A percentile compares a stretch with the other conserved stretches of the same genome.
phyloP scores from a whole-genome alignment of 2,888 invertebrate species.

The Netelia inedita region DNA sequence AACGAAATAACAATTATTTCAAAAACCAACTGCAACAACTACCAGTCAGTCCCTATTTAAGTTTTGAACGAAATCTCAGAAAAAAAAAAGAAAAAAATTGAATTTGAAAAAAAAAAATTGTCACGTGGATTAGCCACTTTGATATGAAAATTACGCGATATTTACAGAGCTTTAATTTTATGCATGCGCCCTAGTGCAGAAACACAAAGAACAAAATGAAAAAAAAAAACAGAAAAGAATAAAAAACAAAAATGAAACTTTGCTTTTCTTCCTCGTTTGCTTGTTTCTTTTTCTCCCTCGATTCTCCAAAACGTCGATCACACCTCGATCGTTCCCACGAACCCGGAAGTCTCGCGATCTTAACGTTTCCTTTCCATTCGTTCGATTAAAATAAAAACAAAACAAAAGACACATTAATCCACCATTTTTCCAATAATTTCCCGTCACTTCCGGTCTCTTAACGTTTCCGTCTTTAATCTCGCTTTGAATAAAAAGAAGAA shows the following conservation, averaged over 20 bases:
- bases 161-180: slow-evolving; percentile 80
- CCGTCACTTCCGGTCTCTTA: background rate
- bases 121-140: slow-evolving; percentile 17
- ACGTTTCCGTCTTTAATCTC: too few relatives aligned
- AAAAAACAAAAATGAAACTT: too few relatives aligned
- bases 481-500: too few relatives aligned
- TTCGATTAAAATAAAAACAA: too few relatives aligned
- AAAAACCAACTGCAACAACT: slow-evolving; percentile 81
- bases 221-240: slow-evolving; percentile 62
- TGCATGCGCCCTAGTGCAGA: slow-evolving; percentile 76
- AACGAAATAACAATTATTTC: slow-evolving; percentile 17
- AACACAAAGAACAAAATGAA: slow-evolving; percentile 25
- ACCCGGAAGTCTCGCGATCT: background rate
- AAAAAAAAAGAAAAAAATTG: slow-evolving; percentile 37
- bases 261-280: slow-evolving; percentile 80
- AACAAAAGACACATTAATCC: too few relatives aligned
- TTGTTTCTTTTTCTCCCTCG: slow-evolving; percentile 70
- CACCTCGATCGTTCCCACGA: slow-evolving; percentile 44
- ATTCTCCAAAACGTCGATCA: slow-evolving; percentile 7
- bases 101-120: slow-evolving; percentile 33
- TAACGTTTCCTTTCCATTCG: slow-evolving; percentile 9
- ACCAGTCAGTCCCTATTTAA: slow-evolving; percentile 84
- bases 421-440: slow-evolving; percentile 42
- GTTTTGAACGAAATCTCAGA: slow-evolving; percentile 42
- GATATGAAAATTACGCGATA: slow-evolving; percentile 52